These are phyloP conservation scores for Micromesistius poutassou DNA, from an alignment of 2,797 vertebrate species.

Conservation along the genomic window DNA sequence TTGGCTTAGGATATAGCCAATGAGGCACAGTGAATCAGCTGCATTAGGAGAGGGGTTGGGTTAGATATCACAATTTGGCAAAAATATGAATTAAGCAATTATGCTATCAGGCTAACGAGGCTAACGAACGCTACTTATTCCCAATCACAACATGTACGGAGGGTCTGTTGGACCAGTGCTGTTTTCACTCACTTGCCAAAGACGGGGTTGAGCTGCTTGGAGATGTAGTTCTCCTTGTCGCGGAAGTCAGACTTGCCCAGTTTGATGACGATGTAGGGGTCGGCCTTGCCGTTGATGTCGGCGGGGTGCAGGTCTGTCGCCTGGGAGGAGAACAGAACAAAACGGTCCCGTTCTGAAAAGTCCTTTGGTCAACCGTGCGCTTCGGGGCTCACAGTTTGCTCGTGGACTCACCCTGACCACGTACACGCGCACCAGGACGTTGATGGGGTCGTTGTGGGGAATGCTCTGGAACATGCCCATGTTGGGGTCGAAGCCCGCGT, in stretches of 20 bases:
- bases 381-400: background rate
- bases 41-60: no score
- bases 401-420: slow-evolving; percentile 82
- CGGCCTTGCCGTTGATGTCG: slow-evolving; percentile 96
- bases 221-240: slow-evolving; percentile 99
- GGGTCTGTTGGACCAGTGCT: background rate
- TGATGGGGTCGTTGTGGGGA: slow-evolving; percentile 93
- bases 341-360: background rate
- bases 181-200: slow-evolving; percentile 89
- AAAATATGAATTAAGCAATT: no score
- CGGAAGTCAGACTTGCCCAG: slow-evolving; percentile 94
- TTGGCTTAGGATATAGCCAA: no score
- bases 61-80: no score
- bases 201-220: slow-evolving; percentile 96
- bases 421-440: slow-evolving; percentile 90
- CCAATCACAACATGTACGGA: background rate
- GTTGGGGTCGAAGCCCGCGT: slow-evolving; percentile 87
- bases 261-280: slow-evolving; percentile 91
- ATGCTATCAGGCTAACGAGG: no score
- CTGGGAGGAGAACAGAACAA: slow-evolving; percentile 54
- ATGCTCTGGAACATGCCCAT: slow-evolving; percentile 98
- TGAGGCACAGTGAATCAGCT: no score
- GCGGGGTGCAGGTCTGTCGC: slow-evolving; percentile 95
- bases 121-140: background rate
- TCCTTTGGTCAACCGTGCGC: background rate